phyloP scores from a whole-genome alignment of 2,888 invertebrate species.

The Hydrotaea cyrtoneurina region DNA sequence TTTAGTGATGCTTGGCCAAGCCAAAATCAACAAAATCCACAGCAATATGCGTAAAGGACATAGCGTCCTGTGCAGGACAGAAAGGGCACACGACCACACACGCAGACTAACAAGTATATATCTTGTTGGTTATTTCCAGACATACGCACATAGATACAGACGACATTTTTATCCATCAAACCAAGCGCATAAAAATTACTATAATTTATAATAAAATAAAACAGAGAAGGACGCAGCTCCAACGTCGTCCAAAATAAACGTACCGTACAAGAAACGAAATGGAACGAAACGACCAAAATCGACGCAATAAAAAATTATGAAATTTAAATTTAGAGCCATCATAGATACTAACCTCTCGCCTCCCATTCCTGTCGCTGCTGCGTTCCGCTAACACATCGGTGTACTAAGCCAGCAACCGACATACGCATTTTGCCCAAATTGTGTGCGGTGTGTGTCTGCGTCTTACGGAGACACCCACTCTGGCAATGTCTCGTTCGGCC shows the following conservation, averaged over 20 bases:
- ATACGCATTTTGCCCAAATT: constrained; percentile 29
- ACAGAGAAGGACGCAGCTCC: background rate
- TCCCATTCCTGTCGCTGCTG: background rate
- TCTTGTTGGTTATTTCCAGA: background rate
- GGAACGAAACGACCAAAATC: constrained; percentile 11
- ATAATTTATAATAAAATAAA: constrained; percentile 63
- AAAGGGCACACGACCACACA: background rate
- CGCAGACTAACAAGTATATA: background rate
- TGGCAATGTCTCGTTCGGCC: constrained; percentile 20
- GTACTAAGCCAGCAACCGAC: constrained; percentile 1
- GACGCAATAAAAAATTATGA: constrained; percentile 27
- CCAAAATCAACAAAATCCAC: constrained; percentile 34
- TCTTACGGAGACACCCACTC: constrained; percentile 9
- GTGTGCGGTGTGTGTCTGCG: background rate
- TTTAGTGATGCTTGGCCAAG: constrained; percentile 63
- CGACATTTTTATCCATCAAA: constrained; percentile 54
- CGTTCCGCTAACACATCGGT: background rate
- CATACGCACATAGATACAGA: constrained; percentile 23
- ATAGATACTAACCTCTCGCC: background rate
- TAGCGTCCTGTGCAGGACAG: no score
- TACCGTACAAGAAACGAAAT: constrained; percentile 46
- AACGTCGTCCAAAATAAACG: constrained; percentile 40
- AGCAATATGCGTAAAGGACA: constrained; percentile 46
- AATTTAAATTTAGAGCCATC: constrained; percentile 19
- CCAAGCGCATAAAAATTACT: constrained; percentile 63